Evolutionary conservation across 2,888 invertebrate genomes (phyloP), one percentile per base, ranked within the genome.

Genomic region (Heliconius cydno): DNA sequence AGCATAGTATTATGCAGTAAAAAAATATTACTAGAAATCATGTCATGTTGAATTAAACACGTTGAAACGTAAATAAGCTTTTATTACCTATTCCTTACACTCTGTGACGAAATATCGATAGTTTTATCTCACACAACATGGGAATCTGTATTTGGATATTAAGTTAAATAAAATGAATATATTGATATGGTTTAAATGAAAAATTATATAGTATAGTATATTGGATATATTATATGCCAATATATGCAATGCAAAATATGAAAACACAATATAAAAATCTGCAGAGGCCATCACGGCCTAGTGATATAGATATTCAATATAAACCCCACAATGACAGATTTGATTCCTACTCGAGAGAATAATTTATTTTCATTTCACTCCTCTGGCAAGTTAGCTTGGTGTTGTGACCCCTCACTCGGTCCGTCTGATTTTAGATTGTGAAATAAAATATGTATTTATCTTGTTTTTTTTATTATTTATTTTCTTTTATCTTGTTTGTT

Each of bases 21-120:
- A 80, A 25, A 65, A 41, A 52, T 67, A 67, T 80, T n/a, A 22
- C 30, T 38, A 71, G 52, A 74, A 30, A 71, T 70, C 38, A 30
- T 82, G 71, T 80, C 38, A 68, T 74, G 38, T 65, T 70, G 63
- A 30, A 79, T 79, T 80, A 79, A 82, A 80, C n/a, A 34, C 66
- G 77, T 82, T 82, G 71, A 66, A 82, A 78, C 74, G 79, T 80
- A 78, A 60, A 77, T 57, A 66, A 12, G 34, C 60, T 81, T 82
- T 79, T 79, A 81, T 79, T 79, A 68, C 76, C 76, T 81, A 38
- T 60, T 28, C 73, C 63, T 79, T 72, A 78, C 15, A 34, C 13
- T 52, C 65, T 65, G 3, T 65, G 13, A 41, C 7, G 15, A 25
- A 72, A 13, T 46, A 41, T 41, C n/a, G 7, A n/a, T 4, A 70